A percentile compares a stretch with the other conserved stretches of the same genome.
Conservation (phyloP, 2,797 vertebrate species). For the Neostethus bicornis region DNA sequence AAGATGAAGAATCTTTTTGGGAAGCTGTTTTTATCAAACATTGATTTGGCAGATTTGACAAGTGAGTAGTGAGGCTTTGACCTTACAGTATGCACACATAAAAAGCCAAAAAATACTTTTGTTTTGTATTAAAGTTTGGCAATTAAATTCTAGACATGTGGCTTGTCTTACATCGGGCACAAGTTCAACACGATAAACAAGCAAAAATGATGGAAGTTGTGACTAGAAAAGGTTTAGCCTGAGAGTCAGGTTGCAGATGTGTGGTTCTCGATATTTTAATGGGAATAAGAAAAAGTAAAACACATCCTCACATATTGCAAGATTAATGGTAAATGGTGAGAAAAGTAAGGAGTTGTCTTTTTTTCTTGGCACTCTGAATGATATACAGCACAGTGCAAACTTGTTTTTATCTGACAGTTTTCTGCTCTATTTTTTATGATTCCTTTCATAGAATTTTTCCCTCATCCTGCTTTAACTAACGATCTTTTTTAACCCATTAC, state of each 20-base stretch:
- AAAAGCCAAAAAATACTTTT: conserved; percentile 1
- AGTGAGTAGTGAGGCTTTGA: background rate
- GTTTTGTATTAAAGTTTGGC: background rate
- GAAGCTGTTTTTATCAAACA: conserved; percentile 48
- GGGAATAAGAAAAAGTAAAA: background rate
- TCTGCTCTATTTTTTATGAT: conserved; percentile 12
- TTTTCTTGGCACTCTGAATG: conserved; percentile 51
- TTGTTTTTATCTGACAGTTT: conserved; percentile 72
- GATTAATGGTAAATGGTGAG: background rate
- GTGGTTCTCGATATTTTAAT: background rate
- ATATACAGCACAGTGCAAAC: conserved; percentile 38
- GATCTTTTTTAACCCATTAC: conserved; percentile 34
- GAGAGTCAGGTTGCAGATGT: background rate
- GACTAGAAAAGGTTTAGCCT: background rate
- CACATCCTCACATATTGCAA: background rate
- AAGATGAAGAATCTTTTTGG: conserved; percentile 16
- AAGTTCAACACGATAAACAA: background rate
- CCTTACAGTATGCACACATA: background rate
- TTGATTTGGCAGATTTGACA: conserved; percentile 15
- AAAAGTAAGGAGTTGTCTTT: conserved; percentile 21
- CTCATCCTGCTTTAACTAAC: conserved; percentile 48
- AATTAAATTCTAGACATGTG: background rate
- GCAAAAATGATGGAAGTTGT: background rate
- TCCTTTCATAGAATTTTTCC: conserved; percentile 17
- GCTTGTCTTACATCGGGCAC: conserved; percentile 1